These are phyloP conservation scores for Paedocypris micromegethes DNA, from an alignment of 2,797 vertebrate species.

Conservation along the genomic window DNA sequence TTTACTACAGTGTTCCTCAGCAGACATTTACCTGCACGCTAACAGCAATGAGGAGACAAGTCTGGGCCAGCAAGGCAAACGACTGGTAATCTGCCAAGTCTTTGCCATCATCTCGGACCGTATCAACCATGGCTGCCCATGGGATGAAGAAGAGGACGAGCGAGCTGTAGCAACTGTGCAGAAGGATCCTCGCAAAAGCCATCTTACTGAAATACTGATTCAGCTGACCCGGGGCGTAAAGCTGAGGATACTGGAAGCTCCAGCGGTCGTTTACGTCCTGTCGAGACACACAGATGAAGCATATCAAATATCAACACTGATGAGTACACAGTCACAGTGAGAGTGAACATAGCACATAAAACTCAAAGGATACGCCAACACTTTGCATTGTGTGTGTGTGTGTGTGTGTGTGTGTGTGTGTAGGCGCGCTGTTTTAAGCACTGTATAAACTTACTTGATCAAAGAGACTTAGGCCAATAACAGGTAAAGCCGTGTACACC, in stretches of 20 bases:
- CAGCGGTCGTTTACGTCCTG: conserved; percentile 90
- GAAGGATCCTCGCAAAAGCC: conserved; percentile 74
- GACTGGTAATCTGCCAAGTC: conserved; percentile 89
- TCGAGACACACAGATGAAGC: not conserved
- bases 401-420: too few relatives aligned
- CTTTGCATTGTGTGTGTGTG: too few relatives aligned
- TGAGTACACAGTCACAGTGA: too few relatives aligned
- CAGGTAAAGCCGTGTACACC: conserved; percentile 86
- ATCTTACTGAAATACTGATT: conserved; percentile 85
- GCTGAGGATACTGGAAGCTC: conserved; percentile 84
- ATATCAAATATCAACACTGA: too few relatives aligned
- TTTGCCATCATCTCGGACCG: conserved; percentile 79
- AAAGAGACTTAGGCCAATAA: conserved; percentile 87
- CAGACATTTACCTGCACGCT: conserved; percentile 73
- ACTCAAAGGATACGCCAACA: too few relatives aligned
- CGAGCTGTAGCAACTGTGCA: conserved; percentile 89
- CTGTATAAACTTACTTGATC: conserved; percentile 75
- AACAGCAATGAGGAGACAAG: conserved; percentile 79
- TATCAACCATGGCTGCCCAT: conserved; percentile 76
- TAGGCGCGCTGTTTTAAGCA: not conserved
- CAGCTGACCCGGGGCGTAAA: conserved; percentile 84
- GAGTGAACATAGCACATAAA: too few relatives aligned
- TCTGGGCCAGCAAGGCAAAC: conserved; percentile 84
- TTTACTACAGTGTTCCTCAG: not conserved
- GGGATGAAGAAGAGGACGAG: conserved; percentile 90